These are phyloP conservation scores for Scalopus aquaticus DNA, from an alignment of 2,113 vertebrate species.

Conservation along the genomic window DNA sequence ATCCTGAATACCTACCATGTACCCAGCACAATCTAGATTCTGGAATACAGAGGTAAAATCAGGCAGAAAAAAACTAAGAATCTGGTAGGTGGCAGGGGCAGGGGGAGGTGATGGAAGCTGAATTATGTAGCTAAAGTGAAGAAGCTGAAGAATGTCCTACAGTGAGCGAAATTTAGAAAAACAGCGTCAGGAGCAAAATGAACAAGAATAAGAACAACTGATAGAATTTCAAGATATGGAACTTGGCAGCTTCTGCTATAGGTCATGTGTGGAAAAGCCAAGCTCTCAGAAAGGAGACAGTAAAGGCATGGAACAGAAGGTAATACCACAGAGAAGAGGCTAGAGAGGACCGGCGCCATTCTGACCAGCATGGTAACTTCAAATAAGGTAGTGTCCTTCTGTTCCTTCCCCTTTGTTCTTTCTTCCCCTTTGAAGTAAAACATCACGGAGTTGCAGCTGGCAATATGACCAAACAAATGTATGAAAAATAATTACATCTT, in stretches of 20 bases:
- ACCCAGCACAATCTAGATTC: not conserved
- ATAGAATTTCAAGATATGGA: not conserved
- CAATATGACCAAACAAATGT: slow-evolving; percentile 26
- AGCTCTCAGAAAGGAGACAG: not conserved
- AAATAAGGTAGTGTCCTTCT: not conserved
- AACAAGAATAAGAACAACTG: not conserved
- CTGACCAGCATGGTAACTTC: not conserved
- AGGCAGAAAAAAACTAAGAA: not conserved
- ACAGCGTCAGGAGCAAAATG: not conserved
- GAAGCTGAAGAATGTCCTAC: not conserved
- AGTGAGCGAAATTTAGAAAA: not conserved
- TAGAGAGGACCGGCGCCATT: not conserved
- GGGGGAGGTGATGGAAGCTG: not conserved
- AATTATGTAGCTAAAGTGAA: not conserved
- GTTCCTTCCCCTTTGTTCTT: not conserved
- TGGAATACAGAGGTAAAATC: not conserved
- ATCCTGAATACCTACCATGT: not conserved
- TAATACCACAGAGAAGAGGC: not conserved
- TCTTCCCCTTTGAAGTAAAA: slow-evolving; percentile 38
- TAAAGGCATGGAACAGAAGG: not conserved
- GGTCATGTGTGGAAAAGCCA: not conserved
- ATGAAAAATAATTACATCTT: slow-evolving; percentile 62
- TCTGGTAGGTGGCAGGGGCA: not conserved
- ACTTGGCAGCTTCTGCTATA: not conserved
- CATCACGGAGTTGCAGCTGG: not conserved